Percentiles rank a stretch among this genome's conserved stretches.
phyloP scores from a whole-genome alignment of 2,113 vertebrate species.

The Micromys minutus region DNA sequence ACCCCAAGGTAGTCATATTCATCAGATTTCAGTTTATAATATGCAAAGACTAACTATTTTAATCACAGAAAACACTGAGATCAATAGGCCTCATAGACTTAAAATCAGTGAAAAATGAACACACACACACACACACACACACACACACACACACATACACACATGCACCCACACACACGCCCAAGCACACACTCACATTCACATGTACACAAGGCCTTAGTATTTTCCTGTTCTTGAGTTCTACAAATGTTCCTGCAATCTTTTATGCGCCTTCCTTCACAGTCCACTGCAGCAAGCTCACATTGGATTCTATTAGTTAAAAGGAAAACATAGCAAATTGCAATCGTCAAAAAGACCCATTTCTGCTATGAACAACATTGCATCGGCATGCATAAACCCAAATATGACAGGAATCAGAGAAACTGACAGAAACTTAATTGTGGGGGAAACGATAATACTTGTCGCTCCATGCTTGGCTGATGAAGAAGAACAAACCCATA shows the following conservation, averaged over 20 bases:
- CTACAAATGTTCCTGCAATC: not conserved
- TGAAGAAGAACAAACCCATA: slow-evolving; percentile 63
- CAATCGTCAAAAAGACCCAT: slow-evolving; percentile 41
- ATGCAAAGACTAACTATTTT: not conserved
- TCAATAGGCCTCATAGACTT: not conserved
- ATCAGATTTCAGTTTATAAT: not conserved
- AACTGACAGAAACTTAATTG: slow-evolving; percentile 57
- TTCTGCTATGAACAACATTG: slow-evolving; percentile 55
- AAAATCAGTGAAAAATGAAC: slow-evolving; percentile 6
- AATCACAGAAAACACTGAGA: not conserved
- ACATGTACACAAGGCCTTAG: not conserved
- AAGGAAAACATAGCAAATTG: slow-evolving; percentile 6
- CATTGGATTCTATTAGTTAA: slow-evolving; percentile 20
- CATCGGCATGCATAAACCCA: slow-evolving; percentile 34
- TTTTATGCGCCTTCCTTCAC: not conserved
- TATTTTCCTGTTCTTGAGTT: not conserved
- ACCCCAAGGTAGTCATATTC: not conserved
- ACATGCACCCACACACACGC: not conserved
- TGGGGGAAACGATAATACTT: slow-evolving; percentile 26
- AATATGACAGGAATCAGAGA: slow-evolving; percentile 29
- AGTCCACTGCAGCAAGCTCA: not conserved
- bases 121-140: not conserved
- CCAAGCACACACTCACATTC: not conserved
- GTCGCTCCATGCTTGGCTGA: slow-evolving; percentile 43
- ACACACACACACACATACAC: not conserved